Evolutionary conservation across 2,113 vertebrate species (phyloP).

Genomic region (Proteles cristata): DNA sequence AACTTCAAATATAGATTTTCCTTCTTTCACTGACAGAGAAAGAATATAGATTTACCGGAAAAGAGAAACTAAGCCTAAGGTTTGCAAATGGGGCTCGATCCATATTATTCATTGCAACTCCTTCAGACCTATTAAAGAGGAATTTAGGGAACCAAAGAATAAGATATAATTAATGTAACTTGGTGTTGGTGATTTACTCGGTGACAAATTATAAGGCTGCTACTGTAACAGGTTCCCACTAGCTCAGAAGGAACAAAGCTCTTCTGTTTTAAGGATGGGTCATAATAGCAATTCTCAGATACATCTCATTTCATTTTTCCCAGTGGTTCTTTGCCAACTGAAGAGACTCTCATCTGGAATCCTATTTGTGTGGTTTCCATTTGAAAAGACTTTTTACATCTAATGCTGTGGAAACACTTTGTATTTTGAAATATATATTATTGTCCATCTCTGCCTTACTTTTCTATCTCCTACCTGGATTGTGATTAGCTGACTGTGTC

Average conservation of each 20-base stretch:
- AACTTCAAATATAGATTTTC: conserved; percentile 39
- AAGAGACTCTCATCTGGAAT: conserved; percentile 37
- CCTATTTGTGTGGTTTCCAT: not conserved
- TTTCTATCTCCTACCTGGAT: not conserved
- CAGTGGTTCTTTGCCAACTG: not conserved
- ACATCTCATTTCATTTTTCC: conserved; percentile 49
- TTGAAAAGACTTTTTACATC: conserved; percentile 31
- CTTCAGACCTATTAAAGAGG: conserved; percentile 21
- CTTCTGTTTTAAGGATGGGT: conserved; percentile 39
- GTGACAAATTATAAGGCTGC: conserved; percentile 65
- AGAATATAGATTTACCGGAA: not conserved
- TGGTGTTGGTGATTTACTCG: conserved; percentile 64
- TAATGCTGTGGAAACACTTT: not conserved
- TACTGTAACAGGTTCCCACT: conserved; percentile 3
- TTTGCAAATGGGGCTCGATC: not conserved
- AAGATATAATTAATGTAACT: conserved; percentile 68
- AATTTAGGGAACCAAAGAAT: conserved; percentile 16
- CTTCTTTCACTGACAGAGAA: not conserved
- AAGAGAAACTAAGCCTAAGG: conserved; percentile 25
- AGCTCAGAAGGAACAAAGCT: conserved; percentile 39
- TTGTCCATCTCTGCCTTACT: not conserved
- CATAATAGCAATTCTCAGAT: conserved; percentile 46
- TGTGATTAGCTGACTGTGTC: not conserved
- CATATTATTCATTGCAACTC: not conserved
- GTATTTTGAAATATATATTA: not conserved